Percentiles rank a stretch among this genome's conserved stretches.
These are phyloP conservation scores for Spheniscus humboldti DNA, from an alignment of 2,797 vertebrate species.

Conservation along the genomic window DNA sequence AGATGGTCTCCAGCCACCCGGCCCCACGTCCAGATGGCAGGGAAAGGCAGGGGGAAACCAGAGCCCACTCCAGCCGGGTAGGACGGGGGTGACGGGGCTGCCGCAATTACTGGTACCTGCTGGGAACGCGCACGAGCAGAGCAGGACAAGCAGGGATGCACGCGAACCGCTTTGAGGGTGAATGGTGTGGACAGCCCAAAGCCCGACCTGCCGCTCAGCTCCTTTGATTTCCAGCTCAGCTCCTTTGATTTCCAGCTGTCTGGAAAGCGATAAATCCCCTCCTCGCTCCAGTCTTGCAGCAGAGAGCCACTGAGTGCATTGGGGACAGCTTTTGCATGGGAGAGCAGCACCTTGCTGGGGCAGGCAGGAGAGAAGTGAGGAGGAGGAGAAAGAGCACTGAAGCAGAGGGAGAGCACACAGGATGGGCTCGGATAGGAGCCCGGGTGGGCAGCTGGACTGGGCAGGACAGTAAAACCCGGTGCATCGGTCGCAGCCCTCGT, in stretches of 20 bases:
- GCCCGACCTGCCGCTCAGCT: background rate
- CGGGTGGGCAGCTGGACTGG: background rate
- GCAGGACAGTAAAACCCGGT: background rate
- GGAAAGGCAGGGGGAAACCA: background rate
- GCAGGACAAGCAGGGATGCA: background rate
- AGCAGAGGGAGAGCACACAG: background rate
- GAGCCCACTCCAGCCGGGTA: background rate
- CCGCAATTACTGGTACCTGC: fast-evolving
- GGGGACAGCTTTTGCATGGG: background rate
- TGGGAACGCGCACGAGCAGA: fast-evolving
- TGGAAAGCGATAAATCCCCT: background rate
- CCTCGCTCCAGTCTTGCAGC: background rate
- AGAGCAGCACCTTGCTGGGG: background rate
- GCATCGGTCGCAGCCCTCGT: background rate
- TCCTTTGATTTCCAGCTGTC: background rate
- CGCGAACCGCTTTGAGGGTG: background rate
- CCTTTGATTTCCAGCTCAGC: background rate
- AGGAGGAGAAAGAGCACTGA: background rate
- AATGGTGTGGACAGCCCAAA: background rate
- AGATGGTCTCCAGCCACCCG: background rate
- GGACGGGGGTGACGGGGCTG: fast-evolving
- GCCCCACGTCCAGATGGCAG: background rate
- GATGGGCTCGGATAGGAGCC: fast-evolving
- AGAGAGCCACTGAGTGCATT: fast-evolving
- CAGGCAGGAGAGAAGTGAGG: background rate